Evolutionary conservation across 1,140 invertebrate species (phyloP).

Genomic region (Rhizoglyphus robini): DNA sequence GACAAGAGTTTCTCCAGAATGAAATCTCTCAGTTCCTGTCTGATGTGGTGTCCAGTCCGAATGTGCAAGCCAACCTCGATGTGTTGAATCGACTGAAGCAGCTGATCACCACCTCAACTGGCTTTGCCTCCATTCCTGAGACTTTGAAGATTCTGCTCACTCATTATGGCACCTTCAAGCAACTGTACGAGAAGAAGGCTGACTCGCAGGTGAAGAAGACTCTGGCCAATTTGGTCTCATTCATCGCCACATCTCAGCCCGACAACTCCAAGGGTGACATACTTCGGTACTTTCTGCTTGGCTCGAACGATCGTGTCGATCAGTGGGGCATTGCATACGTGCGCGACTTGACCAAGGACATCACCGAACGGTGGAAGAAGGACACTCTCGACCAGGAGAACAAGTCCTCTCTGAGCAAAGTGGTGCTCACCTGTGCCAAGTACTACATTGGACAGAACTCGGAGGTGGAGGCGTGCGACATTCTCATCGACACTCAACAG

Average conservation of each 20-base stretch:
- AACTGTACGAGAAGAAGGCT: neutral
- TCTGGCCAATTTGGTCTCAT: conserved; percentile 7
- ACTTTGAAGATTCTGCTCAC: neutral
- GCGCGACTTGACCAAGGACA: neutral
- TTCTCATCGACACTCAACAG: neutral
- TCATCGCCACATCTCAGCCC: neutral
- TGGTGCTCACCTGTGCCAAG: neutral
- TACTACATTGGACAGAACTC: conserved; percentile 3
- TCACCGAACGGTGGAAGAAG: neutral
- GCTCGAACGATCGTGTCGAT: neutral
- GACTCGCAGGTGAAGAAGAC: neutral
- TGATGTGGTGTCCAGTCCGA: no score
- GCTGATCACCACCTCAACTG: neutral
- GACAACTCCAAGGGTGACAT: neutral
- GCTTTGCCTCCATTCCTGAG: neutral
- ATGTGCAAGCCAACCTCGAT: neutral
- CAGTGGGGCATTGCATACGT: conserved; percentile 1
- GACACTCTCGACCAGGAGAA: neutral
- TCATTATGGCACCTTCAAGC: neutral
- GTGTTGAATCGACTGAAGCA: neutral
- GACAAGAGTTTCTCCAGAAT: no score
- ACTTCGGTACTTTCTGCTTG: neutral
- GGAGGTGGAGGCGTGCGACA: neutral
- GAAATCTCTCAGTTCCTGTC: no score
- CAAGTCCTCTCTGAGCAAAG: neutral